Percentiles rank a stretch among this genome's conserved stretches.
These are phyloP conservation scores for Zaprionus taronus DNA, from an alignment of 1,140 invertebrate species.

Conservation along the genomic window DNA sequence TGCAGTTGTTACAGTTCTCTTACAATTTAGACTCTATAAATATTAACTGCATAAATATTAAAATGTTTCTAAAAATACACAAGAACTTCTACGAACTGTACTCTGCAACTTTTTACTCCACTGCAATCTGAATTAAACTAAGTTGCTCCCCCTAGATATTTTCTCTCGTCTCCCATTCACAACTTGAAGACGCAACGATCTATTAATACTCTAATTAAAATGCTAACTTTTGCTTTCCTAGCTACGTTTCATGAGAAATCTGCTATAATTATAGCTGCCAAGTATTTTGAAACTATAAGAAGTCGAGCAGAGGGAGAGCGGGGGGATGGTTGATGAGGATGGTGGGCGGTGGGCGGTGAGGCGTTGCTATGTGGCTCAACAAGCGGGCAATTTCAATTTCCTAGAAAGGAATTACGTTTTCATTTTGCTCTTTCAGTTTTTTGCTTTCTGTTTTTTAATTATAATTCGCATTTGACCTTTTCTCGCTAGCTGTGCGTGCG, in stretches of 20 bases:
- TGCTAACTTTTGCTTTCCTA: constrained; percentile 3
- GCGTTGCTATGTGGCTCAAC: constrained; percentile 15
- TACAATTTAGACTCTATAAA: neutral
- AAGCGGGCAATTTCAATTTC: constrained; percentile 57
- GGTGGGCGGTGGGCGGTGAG: neutral
- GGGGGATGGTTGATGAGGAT: too few relatives aligned
- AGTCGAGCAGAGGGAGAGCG: too few relatives aligned
- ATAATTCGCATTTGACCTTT: constrained; percentile 60
- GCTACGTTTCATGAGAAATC: neutral
- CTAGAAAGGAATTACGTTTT: constrained; percentile 58
- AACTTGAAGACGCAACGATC: constrained; percentile 27
- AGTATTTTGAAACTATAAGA: constrained; percentile 27
- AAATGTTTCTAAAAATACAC: neutral
- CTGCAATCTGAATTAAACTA: neutral
- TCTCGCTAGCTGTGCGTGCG: constrained; percentile 27
- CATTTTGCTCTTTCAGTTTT: constrained; percentile 69
- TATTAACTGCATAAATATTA: neutral
- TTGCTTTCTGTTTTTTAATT: constrained; percentile 38
- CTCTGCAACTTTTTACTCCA: neutral
- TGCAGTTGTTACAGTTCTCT: neutral
- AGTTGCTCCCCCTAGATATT: neutral
- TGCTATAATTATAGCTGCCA: constrained; percentile 19
- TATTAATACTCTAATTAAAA: constrained; percentile 36
- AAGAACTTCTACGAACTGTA: neutral
- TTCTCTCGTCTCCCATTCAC: neutral